Conservation (phyloP, 2,888 invertebrate species). For the Hartigia nigra region DNA sequence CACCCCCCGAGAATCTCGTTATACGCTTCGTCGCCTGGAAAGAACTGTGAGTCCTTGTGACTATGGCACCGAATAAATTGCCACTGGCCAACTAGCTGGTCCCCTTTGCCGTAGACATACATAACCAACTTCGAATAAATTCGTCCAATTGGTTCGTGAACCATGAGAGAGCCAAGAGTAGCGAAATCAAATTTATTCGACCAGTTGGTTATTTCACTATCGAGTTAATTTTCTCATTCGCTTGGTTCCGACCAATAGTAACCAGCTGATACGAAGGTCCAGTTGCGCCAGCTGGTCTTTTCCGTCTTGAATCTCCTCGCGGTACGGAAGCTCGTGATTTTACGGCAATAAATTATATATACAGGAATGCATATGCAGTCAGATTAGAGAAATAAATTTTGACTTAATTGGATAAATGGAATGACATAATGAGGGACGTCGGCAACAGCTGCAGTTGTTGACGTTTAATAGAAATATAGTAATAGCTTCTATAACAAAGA, state of each 20-base stretch:
- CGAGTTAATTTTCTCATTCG: background rate
- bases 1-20: background rate
- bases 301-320: no score
- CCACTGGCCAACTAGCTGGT: background rate
- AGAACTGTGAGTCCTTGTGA: background rate
- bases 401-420: constrained; percentile 13
- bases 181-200: background rate
- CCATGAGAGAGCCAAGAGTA: background rate
- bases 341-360: background rate
- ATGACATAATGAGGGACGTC: constrained; percentile 34
- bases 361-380: constrained; percentile 5
- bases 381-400: constrained; percentile 29
- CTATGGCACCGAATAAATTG: background rate
- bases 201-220: background rate
- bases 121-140: background rate
- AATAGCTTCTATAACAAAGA: background rate
- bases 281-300: no score
- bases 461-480: constrained; percentile 16
- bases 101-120: background rate
- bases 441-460: constrained; percentile 21
- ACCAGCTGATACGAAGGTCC: no score
- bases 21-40: background rate
- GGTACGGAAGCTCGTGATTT: background rate
- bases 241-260: no score
- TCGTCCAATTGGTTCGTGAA: background rate